Percentiles rank a stretch among this genome's conserved stretches.
These are phyloP conservation scores for Anthonomus grandis DNA, from an alignment of 1,140 invertebrate genomes.

Conservation along the genomic window DNA sequence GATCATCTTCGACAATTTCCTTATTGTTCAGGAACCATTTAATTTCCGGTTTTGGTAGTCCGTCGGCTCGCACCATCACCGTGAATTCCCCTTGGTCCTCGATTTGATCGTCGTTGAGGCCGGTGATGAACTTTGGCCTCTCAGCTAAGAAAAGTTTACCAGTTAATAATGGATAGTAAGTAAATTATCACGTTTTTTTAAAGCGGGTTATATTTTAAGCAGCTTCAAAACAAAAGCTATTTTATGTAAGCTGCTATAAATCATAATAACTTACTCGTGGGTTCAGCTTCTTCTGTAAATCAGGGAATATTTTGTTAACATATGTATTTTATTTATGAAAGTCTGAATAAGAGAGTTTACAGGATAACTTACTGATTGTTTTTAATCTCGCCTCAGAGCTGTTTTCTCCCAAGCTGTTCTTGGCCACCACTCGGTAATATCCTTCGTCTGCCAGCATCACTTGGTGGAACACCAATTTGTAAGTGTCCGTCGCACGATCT, in stretches of 20 bases:
- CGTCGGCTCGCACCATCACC: constrained; percentile 67
- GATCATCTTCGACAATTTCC: constrained; percentile 54
- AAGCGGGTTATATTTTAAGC: neutral
- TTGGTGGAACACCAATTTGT: constrained; percentile 66
- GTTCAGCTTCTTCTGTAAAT: constrained; percentile 45
- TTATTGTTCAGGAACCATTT: constrained; percentile 72
- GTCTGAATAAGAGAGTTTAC: neutral
- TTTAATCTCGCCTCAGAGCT: constrained; percentile 66
- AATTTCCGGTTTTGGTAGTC: constrained; percentile 73
- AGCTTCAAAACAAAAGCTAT: neutral
- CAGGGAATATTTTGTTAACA: constrained; percentile 11
- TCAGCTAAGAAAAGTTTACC: constrained; percentile 59
- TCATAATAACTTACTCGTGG: constrained; percentile 41
- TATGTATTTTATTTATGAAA: constrained; percentile 2
- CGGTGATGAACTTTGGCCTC: constrained; percentile 69
- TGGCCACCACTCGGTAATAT: constrained; percentile 70
- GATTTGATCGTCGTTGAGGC: constrained; percentile 63
- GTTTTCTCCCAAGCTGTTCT: constrained; percentile 72
- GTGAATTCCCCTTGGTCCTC: constrained; percentile 66
- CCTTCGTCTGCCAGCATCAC: constrained; percentile 73
- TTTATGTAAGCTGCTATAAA: neutral
- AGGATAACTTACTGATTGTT: constrained; percentile 67
- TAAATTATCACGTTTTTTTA: constrained; percentile 1
- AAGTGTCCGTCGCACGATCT: constrained; percentile 62
- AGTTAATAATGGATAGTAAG: constrained; percentile 8